phyloP scores from a whole-genome alignment of 1,140 invertebrate genomes.

The Argopecten irradians region DNA sequence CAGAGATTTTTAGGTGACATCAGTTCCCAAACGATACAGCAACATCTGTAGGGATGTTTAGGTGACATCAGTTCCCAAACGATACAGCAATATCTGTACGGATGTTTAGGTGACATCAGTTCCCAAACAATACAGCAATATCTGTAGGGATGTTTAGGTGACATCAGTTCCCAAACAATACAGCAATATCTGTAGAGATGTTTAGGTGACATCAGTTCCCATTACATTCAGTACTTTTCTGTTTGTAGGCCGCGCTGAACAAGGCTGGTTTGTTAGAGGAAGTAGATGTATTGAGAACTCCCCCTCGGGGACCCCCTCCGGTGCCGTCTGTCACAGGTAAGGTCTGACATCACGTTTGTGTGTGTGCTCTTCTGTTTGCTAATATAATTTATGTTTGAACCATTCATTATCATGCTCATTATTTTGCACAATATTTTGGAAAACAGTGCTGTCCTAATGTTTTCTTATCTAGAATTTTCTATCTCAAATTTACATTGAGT shows the following conservation, averaged over 20 bases:
- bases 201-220: too few species aligned
- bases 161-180: too few species aligned
- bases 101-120: too few species aligned
- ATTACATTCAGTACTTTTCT: too few species aligned
- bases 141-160: too few species aligned
- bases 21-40: too few species aligned
- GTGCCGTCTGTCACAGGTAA: not conserved
- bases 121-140: too few species aligned
- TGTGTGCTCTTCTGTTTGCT: not conserved
- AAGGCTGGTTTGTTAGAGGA: not conserved
- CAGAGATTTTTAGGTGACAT: too few species aligned
- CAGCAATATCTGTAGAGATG: too few species aligned
- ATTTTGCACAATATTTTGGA: not conserved
- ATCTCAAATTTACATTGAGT: not conserved
- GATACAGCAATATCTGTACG: too few species aligned
- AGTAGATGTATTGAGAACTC: not conserved
- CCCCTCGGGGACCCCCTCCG: not conserved
- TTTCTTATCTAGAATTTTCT: not conserved
- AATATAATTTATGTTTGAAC: not conserved
- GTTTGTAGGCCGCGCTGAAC: not conserved
- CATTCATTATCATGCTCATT: not conserved
- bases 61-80: too few species aligned
- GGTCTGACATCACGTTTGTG: not conserved
- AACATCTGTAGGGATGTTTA: too few species aligned
- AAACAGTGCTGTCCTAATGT: not conserved